Conservation (phyloP, 2,888 invertebrate genomes). For the Leptopilina syphax region DNA sequence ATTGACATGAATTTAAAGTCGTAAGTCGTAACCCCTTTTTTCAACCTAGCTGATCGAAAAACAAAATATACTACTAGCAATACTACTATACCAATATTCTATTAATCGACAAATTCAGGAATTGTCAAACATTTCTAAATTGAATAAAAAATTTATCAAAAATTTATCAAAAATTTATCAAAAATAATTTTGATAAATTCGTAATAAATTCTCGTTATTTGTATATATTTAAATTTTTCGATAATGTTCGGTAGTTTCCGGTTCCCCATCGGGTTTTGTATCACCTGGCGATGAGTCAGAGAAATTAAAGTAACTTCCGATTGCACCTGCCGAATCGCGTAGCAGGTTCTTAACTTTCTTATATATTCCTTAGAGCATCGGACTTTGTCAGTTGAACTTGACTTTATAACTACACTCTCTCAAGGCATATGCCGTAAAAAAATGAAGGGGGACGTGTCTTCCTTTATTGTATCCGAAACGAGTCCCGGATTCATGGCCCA, state of each 20-base stretch:
- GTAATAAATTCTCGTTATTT: too few relatives aligned
- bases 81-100: too few relatives aligned
- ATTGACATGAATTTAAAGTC: conserved; percentile 53
- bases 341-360: conserved; percentile 61
- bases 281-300: conserved; percentile 74
- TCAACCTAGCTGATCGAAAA: conserved; percentile 27
- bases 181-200: too few relatives aligned
- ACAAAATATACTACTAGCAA: too few relatives aligned
- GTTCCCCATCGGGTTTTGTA: conserved; percentile 60
- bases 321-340: conserved; percentile 70
- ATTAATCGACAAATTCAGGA: too few relatives aligned
- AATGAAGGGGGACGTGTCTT: conserved; percentile 48
- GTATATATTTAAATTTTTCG: too few relatives aligned
- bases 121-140: too few relatives aligned
- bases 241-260: conserved; percentile 58
- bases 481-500: conserved; percentile 73
- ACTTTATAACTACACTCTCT: background rate
- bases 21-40: conserved; percentile 50
- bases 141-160: too few relatives aligned
- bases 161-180: too few relatives aligned
- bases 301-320: conserved; percentile 62
- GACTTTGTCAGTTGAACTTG: conserved; percentile 34
- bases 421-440: conserved; percentile 20
- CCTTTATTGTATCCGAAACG: conserved; percentile 66
- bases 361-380: conserved; percentile 20